Conservation (phyloP, 2,888 invertebrate species). For the Diplolepis rosae region DNA sequence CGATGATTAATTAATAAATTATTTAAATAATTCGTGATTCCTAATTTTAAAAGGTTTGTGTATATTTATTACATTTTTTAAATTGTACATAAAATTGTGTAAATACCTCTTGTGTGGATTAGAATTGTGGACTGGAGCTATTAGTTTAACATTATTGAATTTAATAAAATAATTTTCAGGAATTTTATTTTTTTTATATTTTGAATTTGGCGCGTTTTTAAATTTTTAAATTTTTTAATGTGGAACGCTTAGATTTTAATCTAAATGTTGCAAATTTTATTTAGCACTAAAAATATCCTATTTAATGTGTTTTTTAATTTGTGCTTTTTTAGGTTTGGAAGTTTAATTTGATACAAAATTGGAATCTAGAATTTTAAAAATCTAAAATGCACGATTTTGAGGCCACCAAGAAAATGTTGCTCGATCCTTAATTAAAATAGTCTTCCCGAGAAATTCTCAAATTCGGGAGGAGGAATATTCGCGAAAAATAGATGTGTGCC, state of each 20-base stretch:
- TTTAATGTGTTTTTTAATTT: too few relatives aligned
- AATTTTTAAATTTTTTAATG: too few relatives aligned
- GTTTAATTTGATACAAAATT: too few relatives aligned
- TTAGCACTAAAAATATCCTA: too few relatives aligned
- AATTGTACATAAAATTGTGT: neutral
- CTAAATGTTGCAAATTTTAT: too few relatives aligned
- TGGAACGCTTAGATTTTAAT: too few relatives aligned
- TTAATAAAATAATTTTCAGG: too few relatives aligned
- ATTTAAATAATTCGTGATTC: too few relatives aligned
- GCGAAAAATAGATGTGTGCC: conserved; percentile 66
- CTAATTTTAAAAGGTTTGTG: too few relatives aligned
- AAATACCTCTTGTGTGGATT: neutral
- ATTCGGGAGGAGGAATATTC: conserved; percentile 41
- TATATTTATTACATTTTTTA: neutral
- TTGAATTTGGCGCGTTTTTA: neutral
- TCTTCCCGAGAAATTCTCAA: conserved; percentile 43
- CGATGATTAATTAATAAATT: neutral
- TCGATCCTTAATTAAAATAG: conserved; percentile 34
- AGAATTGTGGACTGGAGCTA: neutral
- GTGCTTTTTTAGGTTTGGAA: neutral
- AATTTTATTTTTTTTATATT: neutral
- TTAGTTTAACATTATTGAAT: too few relatives aligned
- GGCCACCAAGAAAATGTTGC: conserved; percentile 26
- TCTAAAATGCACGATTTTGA: neutral
- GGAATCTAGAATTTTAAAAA: neutral